Percentiles rank a stretch among this genome's conserved stretches.
Evolutionary conservation across 1,140 invertebrate species (phyloP).

Genomic region (Bombus impatiens): DNA sequence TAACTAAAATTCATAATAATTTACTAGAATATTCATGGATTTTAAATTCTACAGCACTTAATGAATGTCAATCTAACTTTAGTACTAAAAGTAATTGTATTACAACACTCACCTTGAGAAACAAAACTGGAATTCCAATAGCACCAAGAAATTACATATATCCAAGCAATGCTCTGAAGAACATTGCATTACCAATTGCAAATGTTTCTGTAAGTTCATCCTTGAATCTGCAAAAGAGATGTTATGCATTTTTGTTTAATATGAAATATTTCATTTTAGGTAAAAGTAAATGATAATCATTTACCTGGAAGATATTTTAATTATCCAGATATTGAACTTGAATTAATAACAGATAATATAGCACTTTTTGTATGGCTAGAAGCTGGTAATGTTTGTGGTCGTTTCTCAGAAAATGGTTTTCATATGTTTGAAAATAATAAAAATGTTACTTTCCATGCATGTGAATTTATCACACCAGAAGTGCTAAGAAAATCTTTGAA

Average conservation of each 20-base stretch:
- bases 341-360: conserved; percentile 80
- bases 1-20: conserved; percentile 52
- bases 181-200: conserved; percentile 62
- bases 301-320: conserved; percentile 62
- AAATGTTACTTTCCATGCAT: conserved; percentile 65
- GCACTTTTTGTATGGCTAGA: conserved; percentile 88
- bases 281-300: conserved; percentile 49
- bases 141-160: conserved; percentile 80
- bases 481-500: conserved; percentile 63
- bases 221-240: not conserved
- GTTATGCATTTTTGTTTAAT: not conserved
- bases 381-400: conserved; percentile 77
- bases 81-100: conserved; percentile 74
- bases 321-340: conserved; percentile 70
- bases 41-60: conserved; percentile 35
- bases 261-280: conserved; percentile 52
- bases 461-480: conserved; percentile 46
- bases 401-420: conserved; percentile 88
- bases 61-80: conserved; percentile 57
- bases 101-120: conserved; percentile 67
- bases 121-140: conserved; percentile 61
- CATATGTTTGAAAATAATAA: conserved; percentile 72
- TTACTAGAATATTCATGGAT: conserved; percentile 57
- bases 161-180: conserved; percentile 67
- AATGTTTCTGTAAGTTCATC: conserved; percentile 63